Evolutionary conservation across 1,140 invertebrate genomes (phyloP).

Genomic region (Anastatus disparis): DNA sequence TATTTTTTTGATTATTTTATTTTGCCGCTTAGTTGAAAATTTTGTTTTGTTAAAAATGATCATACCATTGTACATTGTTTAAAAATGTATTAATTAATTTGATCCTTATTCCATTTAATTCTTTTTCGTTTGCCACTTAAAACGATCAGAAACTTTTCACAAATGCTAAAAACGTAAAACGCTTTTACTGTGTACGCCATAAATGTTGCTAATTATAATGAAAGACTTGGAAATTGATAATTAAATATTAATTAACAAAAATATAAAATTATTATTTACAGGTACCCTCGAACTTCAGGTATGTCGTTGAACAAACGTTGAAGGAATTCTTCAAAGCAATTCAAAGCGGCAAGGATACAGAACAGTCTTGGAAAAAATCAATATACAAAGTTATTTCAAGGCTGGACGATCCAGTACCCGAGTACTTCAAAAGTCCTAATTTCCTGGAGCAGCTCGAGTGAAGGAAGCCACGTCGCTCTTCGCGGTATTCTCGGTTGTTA

Average conservation of each 20-base stretch:
- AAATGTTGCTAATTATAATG: constrained; percentile 19
- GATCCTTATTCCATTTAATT: no score
- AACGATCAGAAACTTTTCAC: no score
- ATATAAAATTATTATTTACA: constrained; percentile 65
- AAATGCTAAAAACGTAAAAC: no score
- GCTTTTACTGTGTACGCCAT: not conserved
- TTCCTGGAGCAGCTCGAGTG: constrained; percentile 98
- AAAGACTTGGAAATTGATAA: not conserved
- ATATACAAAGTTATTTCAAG: constrained; percentile 99
- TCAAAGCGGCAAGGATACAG: constrained; percentile 92
- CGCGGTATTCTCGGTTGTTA: constrained; percentile 41
- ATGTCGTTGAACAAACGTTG: constrained; percentile 96
- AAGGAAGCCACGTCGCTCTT: constrained; percentile 57
- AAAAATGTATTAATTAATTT: no score
- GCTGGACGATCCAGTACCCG: constrained; percentile 97
- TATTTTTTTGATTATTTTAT: no score
- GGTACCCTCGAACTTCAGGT: constrained; percentile 97
- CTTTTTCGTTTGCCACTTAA: no score
- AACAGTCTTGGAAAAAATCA: constrained; percentile 99
- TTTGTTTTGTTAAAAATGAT: no score
- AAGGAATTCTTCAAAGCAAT: constrained; percentile 99
- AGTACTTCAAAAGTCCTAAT: constrained; percentile 99
- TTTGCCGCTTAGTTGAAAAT: not conserved
- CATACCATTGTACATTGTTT: no score
- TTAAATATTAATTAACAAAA: not conserved